Conservation (phyloP, 2,113 vertebrate genomes). For the Oreotrochilus melanogaster region DNA sequence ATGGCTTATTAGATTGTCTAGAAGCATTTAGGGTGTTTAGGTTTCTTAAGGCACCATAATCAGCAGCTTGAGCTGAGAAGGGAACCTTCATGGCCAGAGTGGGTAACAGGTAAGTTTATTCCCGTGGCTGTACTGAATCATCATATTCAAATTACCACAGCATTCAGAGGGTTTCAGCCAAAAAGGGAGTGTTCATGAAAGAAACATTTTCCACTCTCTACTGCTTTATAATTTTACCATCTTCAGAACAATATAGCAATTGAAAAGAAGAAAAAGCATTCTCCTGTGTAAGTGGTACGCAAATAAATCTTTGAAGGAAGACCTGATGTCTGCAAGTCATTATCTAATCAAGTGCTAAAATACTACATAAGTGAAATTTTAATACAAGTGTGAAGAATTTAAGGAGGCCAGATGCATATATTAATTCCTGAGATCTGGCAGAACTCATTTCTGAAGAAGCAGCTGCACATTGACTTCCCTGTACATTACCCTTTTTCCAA, state of each 20-base stretch:
- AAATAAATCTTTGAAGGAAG: neutral
- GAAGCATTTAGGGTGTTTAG: neutral
- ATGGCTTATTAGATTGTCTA: neutral
- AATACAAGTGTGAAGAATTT: neutral
- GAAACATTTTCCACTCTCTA: neutral
- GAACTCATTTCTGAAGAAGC: neutral
- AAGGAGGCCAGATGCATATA: neutral
- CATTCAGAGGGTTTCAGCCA: neutral
- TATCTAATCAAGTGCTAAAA: neutral
- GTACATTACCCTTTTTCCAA: neutral
- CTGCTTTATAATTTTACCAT: neutral
- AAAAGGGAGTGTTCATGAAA: neutral
- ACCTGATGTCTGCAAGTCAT: neutral
- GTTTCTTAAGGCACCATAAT: neutral
- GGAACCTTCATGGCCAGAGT: neutral
- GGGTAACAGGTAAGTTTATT: neutral
- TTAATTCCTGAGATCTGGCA: neutral
- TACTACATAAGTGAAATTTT: neutral
- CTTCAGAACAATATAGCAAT: neutral
- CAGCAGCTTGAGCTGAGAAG: neutral
- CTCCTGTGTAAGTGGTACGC: fast-evolving
- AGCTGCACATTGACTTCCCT: neutral
- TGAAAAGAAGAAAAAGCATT: neutral
- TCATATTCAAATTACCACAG: neutral
- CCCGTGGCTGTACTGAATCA: neutral